Percentiles rank a stretch among this genome's conserved stretches.
phyloP scores from a whole-genome alignment of 2,888 invertebrate species.

The Dasypogon diadema region DNA sequence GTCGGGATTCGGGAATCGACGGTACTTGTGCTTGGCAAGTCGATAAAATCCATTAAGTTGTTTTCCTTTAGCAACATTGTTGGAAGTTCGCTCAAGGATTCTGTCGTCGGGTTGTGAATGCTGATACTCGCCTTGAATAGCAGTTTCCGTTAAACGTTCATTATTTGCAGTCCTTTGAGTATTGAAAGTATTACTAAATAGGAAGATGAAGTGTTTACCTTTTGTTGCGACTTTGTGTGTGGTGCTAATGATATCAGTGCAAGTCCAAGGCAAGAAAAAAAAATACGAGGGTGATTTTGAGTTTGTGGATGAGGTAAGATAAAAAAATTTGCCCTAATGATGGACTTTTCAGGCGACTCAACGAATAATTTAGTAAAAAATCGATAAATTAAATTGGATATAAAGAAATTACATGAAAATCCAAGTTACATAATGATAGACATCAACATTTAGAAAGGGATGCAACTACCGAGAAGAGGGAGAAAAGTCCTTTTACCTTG shows the following conservation, averaged over 20 bases:
- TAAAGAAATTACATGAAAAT: slow-evolving; percentile 34
- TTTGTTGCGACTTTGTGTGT: slow-evolving; percentile 65
- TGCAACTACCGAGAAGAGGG: slow-evolving; percentile 2
- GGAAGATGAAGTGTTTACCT: slow-evolving; percentile 65
- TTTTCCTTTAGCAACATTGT: slow-evolving; percentile 20
- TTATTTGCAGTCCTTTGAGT: too few relatives aligned
- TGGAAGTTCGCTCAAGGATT: slow-evolving; percentile 15
- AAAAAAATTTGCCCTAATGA: background rate
- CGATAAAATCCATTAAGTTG: slow-evolving; percentile 19
- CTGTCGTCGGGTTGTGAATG: slow-evolving; percentile 19
- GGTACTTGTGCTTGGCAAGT: slow-evolving; percentile 27
- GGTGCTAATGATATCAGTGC: slow-evolving; percentile 66
- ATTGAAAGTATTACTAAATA: slow-evolving; percentile 9
- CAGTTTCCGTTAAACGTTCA: too few relatives aligned
- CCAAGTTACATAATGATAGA: slow-evolving; percentile 45
- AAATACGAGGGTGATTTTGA: slow-evolving; percentile 84
- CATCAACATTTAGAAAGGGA: slow-evolving; percentile 18
- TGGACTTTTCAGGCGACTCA: background rate
- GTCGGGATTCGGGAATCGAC: slow-evolving; percentile 31
- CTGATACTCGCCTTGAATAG: background rate
- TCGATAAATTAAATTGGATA: slow-evolving; percentile 47
- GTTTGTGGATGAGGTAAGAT: slow-evolving; percentile 81
- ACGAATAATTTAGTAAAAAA: slow-evolving; percentile 15
- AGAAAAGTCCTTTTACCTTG: slow-evolving; percentile 6
- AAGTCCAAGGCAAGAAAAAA: slow-evolving; percentile 72